These are phyloP conservation scores for Nephrotoma appendiculata DNA, from an alignment of 2,888 invertebrate species.

Conservation along the genomic window DNA sequence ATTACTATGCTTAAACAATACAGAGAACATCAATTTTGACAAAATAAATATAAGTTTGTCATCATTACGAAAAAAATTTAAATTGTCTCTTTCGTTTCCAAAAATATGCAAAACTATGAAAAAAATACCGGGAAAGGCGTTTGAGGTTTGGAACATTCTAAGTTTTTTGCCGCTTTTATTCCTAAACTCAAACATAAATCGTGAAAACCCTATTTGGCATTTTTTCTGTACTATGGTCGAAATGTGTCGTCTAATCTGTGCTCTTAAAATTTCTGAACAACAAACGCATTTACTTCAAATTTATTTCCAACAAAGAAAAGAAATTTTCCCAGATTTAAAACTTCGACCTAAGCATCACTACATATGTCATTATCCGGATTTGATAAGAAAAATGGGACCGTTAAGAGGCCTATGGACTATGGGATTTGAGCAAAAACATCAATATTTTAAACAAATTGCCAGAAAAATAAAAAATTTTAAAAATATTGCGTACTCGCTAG, in stretches of 20 bases:
- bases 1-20: slow-evolving; percentile 13
- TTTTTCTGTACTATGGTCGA: slow-evolving; percentile 7
- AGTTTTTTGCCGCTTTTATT: slow-evolving; percentile 2
- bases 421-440: slow-evolving; percentile 18
- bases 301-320: slow-evolving; percentile 5
- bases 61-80: slow-evolving; percentile 2
- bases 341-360: slow-evolving; percentile 13
- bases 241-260: slow-evolving; percentile 7
- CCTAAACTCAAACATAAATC: neutral
- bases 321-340: slow-evolving; percentile 8
- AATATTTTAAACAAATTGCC: slow-evolving; percentile 15
- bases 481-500: slow-evolving; percentile 7
- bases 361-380: slow-evolving; percentile 12
- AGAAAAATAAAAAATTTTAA: slow-evolving; percentile 14
- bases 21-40: neutral
- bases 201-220: slow-evolving; percentile 2
- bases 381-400: slow-evolving; percentile 10
- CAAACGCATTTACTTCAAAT: slow-evolving; percentile 1
- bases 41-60: neutral
- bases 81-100: slow-evolving; percentile 5
- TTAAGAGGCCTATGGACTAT: slow-evolving; percentile 12
- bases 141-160: slow-evolving; percentile 6
- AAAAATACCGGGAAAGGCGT: slow-evolving; percentile 7
- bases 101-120: neutral
- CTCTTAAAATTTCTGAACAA: slow-evolving; percentile 2